These are phyloP conservation scores for Psococerastis gibbosa DNA, from an alignment of 2,888 invertebrate genomes.

Conservation along the genomic window DNA sequence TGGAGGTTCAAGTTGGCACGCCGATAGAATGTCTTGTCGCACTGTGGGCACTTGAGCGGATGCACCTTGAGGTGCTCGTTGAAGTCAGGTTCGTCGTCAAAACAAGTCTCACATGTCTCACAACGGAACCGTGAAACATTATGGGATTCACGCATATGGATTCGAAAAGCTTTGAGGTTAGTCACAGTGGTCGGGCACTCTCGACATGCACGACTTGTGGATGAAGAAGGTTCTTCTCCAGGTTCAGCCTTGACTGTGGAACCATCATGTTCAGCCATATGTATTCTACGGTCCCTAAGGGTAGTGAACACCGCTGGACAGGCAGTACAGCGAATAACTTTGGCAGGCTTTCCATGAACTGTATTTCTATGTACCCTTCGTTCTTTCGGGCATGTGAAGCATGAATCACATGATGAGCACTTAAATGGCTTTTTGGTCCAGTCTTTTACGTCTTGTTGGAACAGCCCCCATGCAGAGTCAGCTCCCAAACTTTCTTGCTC, in stretches of 20 bases:
- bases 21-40: constrained; percentile 58
- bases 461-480: constrained; percentile 49
- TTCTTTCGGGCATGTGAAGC: constrained; percentile 1
- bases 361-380: constrained; percentile 3
- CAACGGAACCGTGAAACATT: constrained; percentile 20
- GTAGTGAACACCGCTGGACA: constrained; percentile 38
- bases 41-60: constrained; percentile 63
- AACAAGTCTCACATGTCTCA: constrained; percentile 39
- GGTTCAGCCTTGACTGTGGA: constrained; percentile 6
- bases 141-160: constrained; percentile 20
- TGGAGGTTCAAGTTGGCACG: constrained; percentile 58
- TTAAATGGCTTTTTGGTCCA: neutral
- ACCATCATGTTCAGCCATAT: constrained; percentile 21
- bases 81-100: constrained; percentile 44
- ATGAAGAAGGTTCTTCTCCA: constrained; percentile 20
- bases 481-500: constrained; percentile 74
- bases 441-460: neutral
- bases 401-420: neutral
- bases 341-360: neutral
- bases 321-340: constrained; percentile 34
- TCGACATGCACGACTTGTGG: constrained; percentile 11
- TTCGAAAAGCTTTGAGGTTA: constrained; percentile 23
- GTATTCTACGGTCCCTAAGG: constrained; percentile 42
- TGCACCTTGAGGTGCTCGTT: constrained; percentile 58
- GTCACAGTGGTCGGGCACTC: constrained; percentile 24